Evolutionary conservation across 1,140 invertebrate species (phyloP), one percentile per base, ranked within the genome.

Genomic region (Temnothorax longispinosus): DNA sequence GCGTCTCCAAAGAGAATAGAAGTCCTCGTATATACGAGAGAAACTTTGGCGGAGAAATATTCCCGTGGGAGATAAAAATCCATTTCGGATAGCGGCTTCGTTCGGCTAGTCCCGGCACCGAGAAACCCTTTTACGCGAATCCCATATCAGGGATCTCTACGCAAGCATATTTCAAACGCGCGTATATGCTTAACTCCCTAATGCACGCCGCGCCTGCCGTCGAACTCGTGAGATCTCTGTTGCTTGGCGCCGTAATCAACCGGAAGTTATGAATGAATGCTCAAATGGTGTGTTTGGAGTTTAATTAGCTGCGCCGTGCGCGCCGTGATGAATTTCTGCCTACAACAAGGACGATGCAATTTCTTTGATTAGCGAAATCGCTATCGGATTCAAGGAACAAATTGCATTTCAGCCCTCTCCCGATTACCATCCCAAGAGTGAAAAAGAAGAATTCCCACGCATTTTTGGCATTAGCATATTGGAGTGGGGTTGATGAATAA

Each of bases 21-120:
- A 18, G 50, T 32, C 58, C 54, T 60, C 41, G 13, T 62, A 32
- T 75, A 44, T 27, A 8, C 41, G 41, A 21, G 54, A 74, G 56
- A 74, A 84, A 84, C 54, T 84, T 75, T 3, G 67, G 67, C 65
- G 41, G 21, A 69, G 27, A 75, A 60, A 75, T 84, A 84, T 84
- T 84, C 80, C 80, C n/a, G 54, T 3, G 69, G n/a, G 52, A 60
- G 69, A 82, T 72, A 84, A 84, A 84, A 75, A 84, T 84, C 69
- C 54, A 60, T 32, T 75, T 41, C 32, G 44, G 5, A 44, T 60
- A 47, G 41, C 32, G 15, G 52, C 6, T 69, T 58, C 21, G 64
- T 44, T 32, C 65, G 65, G 32, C 47, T 38, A 21, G 50, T 54
- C 64, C 8, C 35, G 54, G 56, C 54, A 60, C 0, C 18, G 67